Conservation (phyloP, 2,797 vertebrate genomes). For the Myripristis murdjan region DNA sequence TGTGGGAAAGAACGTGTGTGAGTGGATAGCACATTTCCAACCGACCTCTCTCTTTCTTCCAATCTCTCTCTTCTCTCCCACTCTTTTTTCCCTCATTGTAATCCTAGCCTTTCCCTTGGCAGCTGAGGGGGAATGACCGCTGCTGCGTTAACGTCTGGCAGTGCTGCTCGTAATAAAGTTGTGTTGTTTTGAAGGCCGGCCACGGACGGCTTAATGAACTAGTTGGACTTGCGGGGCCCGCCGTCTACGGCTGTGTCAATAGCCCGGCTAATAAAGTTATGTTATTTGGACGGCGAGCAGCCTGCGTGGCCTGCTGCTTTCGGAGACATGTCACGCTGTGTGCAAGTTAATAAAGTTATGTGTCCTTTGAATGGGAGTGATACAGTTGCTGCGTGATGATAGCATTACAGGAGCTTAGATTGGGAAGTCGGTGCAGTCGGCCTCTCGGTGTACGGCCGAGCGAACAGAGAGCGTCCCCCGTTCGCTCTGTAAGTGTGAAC, state of each 20-base stretch:
- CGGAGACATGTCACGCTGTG: constrained; percentile 68
- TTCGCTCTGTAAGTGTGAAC: constrained; percentile 11
- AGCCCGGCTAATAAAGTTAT: constrained; percentile 77
- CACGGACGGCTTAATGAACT: constrained; percentile 65
- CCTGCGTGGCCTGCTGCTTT: constrained; percentile 69
- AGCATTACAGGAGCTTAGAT: constrained; percentile 64
- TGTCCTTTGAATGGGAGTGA: constrained; percentile 67
- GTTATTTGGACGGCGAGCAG: constrained; percentile 68
- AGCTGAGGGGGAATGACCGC: constrained; percentile 22
- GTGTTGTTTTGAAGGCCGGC: constrained; percentile 64
- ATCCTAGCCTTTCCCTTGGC: constrained; percentile 34
- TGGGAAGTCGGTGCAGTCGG: constrained; percentile 56
- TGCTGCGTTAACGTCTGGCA: constrained; percentile 55
- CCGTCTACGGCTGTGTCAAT: constrained; percentile 68
- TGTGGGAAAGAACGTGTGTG: constrained; percentile 1
- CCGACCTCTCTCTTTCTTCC: not conserved
- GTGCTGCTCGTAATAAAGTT: constrained; percentile 65
- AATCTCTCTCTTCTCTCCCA: constrained; percentile 6
- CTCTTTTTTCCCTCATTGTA: constrained; percentile 25
- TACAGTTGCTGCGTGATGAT: constrained; percentile 61
- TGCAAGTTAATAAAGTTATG: constrained; percentile 79
- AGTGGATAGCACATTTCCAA: not conserved
- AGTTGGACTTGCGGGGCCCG: constrained; percentile 50
- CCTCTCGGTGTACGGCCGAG: constrained; percentile 55
- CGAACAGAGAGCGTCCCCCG: constrained; percentile 15